Base-by-base conservation (phyloP, 2,888 invertebrate species). In the Megalurothrips usitatus region DNA sequence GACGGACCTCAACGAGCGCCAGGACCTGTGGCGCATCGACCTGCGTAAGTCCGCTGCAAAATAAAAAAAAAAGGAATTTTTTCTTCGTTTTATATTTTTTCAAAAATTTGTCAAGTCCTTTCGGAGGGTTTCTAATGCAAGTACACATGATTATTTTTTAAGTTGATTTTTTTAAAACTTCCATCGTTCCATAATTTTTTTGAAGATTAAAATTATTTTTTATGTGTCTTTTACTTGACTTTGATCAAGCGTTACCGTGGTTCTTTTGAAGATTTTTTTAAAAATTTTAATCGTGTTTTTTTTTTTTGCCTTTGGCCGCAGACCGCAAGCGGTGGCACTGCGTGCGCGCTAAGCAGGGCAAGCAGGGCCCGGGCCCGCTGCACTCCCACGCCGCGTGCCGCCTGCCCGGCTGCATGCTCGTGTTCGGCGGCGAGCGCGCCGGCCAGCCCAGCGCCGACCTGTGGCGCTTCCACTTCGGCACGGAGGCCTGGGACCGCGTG, bases 11-110 rank as follows among this genome's bases (percentile, higher is more conserved):
- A 75, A 26, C 68, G 68, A 92, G 84, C 90, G 92, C 85, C 89
- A 89, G 82, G 95, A 95, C 87, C 91, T 95, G 82, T 95, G 95
- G 95, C 89, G 90, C 85, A 95, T 93, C 90, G 93, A 94, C 87
- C 92, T 93, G 83, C 88, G 92, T 92, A 82, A 87, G 86, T 79
- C 78, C 10, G 19, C 79, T n/a, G n/a, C n/a, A n/a, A n/a, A n/a
- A n/a, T n/a, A n/a, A 43, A 82, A 78, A 82, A 82, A 79, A 78
- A 80, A 11, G 12, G n/a, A 17, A 81, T 43, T 26, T n/a, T 19
- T 49, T 80, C 11, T 19, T 80, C 6, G 2, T n/a, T 17, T 28
- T 28, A 23, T 80, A 6, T 19, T 68, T 63, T 34, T 78, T 80
- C n/a, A n/a, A n/a, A n/a, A n/a, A n/a, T n/a, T n/a, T n/a, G n/a